These are phyloP conservation scores for Pedionomus torquatus DNA, from an alignment of 2,113 vertebrate genomes.

Conservation along the genomic window DNA sequence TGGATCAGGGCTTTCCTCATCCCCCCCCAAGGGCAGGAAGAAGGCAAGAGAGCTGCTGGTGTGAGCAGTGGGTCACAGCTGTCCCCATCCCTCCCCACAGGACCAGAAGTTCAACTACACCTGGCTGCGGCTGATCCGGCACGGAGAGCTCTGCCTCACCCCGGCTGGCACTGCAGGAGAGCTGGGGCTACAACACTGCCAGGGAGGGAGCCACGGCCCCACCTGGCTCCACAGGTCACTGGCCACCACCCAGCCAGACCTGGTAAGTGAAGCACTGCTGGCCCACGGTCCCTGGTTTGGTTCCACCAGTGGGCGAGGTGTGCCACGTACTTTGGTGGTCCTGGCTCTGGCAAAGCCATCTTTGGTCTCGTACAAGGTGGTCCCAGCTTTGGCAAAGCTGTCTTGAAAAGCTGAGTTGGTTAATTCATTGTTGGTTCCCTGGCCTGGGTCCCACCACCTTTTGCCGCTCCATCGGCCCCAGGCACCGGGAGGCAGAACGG, in stretches of 20 bases:
- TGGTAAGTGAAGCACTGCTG: conserved; percentile 70
- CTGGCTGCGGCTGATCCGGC: conserved; percentile 88
- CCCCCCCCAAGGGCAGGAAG: neutral
- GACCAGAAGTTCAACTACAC: conserved; percentile 91
- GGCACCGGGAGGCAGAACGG: neutral
- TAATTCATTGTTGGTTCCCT: neutral
- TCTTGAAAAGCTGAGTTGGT: too few relatives aligned
- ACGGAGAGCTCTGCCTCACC: conserved; percentile 79
- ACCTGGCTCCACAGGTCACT: conserved; percentile 85
- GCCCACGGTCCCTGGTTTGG: accelerated
- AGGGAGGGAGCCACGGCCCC: conserved; percentile 66
- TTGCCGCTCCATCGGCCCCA: accelerated
- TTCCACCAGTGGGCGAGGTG: accelerated
- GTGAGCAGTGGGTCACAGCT: accelerated
- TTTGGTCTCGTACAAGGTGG: too few relatives aligned
- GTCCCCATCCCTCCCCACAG: conserved; percentile 62
- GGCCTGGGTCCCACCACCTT: neutral
- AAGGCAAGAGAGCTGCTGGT: neutral
- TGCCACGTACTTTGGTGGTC: neutral
- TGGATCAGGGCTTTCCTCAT: neutral
- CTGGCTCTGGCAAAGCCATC: too few relatives aligned
- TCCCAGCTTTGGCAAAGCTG: too few relatives aligned
- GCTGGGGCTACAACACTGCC: conserved; percentile 74
- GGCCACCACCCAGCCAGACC: conserved; percentile 55
- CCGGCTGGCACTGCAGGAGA: neutral